phyloP scores from a whole-genome alignment of 2,888 invertebrate genomes.

The Stenoptilia bipunctidactyla region DNA sequence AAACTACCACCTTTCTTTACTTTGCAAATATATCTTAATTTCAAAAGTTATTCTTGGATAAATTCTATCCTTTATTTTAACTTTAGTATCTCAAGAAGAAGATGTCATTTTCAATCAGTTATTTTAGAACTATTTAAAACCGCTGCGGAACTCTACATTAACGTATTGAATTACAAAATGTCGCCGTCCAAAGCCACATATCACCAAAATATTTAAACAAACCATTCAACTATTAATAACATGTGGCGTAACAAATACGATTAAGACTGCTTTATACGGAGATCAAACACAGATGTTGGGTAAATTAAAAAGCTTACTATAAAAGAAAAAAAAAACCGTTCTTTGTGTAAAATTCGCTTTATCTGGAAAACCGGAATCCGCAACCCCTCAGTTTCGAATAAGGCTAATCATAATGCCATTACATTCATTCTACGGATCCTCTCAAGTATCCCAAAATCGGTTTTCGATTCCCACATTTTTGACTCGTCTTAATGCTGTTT shows the following conservation, averaged over 20 bases:
- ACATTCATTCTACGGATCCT: constrained; percentile 63
- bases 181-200: constrained; percentile 10
- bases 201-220: constrained; percentile 57
- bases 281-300: constrained; percentile 55
- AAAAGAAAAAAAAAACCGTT: constrained; percentile 38
- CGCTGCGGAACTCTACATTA: too few species aligned
- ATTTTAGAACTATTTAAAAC: too few species aligned
- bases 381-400: constrained; percentile 55
- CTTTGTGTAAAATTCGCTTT: constrained; percentile 61
- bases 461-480: constrained; percentile 43
- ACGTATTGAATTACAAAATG: too few species aligned
- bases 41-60: too few species aligned
- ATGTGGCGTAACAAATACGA: constrained; percentile 62
- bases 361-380: constrained; percentile 63
- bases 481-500: constrained; percentile 35
- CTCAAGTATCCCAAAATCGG: constrained; percentile 54
- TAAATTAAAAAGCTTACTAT: constrained; percentile 42
- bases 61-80: too few species aligned
- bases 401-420: constrained; percentile 70
- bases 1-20: too few species aligned
- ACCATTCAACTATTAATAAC: constrained; percentile 58
- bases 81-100: too few species aligned
- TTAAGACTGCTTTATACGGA: constrained; percentile 44
- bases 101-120: too few species aligned
- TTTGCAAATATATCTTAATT: too few species aligned